Evolutionary conservation across 2,113 vertebrate genomes (phyloP), one percentile per base, ranked within the genome.

Genomic region (Sula dactylatra): DNA sequence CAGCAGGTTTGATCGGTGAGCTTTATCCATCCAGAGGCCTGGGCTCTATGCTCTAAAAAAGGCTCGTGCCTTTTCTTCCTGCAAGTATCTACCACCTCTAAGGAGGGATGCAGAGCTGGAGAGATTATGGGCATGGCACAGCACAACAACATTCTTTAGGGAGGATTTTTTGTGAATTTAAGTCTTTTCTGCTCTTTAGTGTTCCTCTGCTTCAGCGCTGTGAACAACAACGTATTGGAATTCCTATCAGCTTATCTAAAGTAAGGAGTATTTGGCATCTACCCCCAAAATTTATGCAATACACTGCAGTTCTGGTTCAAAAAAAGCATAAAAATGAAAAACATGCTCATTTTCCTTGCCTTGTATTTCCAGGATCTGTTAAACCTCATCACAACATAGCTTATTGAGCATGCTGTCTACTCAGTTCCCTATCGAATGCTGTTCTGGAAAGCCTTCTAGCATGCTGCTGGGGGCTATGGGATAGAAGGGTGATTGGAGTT

Each of bases 71-170:
- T 74, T 11, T 45, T 84, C 36, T 31, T 72, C 58, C 38, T 59
- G 19, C 42, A 70, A 40, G 9, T 4, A 62, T 21, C n/a, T 7
- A 7, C 20, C 24, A 36, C 5, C 19, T 13, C n/a, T 12, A 69
- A 58, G 14, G 34, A 78, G 38, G 22, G 38, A 71, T 27, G 54
- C 36, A 9, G 44, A 42, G 44, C 26, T 40, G 27, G 25, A 40
- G 38, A 47, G 49, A 55, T 56, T 19, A 29, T 2, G 27, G 42
- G 49, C 31, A n/a, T 3, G 2, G 66, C 50, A 38, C 18, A 4
- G 52, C 44, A 38, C 27, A 2, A 44, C 1, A 0, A 24, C 0
- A 2, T 17, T 36, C 62, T 64, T 56, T 7, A 13, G 32, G 56
- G 50, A 59, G 44, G 36, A 24, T 18, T 58, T 71, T 20, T 40